These are phyloP conservation scores for Lytechinus pictus DNA, from an alignment of 35 echinoderm and acorn worm species.

Conservation along the genomic window DNA sequence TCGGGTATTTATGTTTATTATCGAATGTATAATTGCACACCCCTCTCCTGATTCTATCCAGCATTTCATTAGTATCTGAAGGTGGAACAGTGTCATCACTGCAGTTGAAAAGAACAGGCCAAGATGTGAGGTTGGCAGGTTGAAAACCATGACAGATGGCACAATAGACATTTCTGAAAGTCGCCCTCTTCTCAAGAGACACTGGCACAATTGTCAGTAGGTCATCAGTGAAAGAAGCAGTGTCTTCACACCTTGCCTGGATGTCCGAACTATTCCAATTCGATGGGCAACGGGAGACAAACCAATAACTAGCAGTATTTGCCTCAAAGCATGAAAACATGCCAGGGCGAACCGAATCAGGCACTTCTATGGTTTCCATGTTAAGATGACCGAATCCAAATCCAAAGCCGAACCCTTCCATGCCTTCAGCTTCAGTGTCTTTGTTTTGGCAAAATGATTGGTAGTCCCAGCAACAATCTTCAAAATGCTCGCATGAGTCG, in stretches of 20 bases:
- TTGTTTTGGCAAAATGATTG: background rate
- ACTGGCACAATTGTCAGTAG: slow-evolving; percentile 41
- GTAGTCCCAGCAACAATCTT: slow-evolving; percentile 27
- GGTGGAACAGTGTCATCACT: background rate
- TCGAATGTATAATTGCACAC: background rate
- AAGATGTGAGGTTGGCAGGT: slow-evolving; percentile 43
- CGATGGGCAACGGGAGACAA: background rate
- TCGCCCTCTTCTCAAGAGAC: slow-evolving; percentile 17
- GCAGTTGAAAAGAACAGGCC: slow-evolving; percentile 33
- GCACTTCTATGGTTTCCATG: background rate
- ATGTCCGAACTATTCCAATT: background rate
- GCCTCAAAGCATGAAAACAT: background rate
- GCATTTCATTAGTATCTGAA: background rate
- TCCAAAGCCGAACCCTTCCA: background rate
- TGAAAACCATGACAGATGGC: slow-evolving; percentile 67
- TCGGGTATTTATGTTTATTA: background rate
- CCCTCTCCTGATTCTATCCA: background rate
- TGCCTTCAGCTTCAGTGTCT: background rate
- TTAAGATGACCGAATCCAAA: background rate
- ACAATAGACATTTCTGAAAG: slow-evolving; percentile 63
- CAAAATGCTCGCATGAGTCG: background rate
- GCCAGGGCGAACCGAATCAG: background rate
- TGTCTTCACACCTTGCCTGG: slow-evolving; percentile 19
- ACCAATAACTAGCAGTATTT: background rate
- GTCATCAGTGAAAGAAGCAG: background rate